A percentile compares a stretch with the other conserved stretches of the same genome.
phyloP scores from a whole-genome alignment of 2,888 invertebrate genomes.

The Trachelus stipa region DNA sequence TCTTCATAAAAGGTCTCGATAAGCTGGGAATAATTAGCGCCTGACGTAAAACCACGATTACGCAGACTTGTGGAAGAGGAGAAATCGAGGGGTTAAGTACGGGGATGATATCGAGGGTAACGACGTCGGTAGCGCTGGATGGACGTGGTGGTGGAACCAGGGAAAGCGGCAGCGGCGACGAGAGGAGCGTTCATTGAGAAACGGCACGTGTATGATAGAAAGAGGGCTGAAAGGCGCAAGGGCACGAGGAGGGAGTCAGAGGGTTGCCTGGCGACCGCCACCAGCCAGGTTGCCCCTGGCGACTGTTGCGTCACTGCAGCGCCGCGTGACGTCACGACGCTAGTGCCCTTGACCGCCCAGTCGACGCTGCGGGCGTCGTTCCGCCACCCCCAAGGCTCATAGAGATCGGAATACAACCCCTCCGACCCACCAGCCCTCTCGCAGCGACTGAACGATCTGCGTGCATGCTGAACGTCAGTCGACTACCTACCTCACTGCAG shows the following conservation, averaged over 20 bases:
- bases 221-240: conserved; percentile 12
- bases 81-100: conserved; percentile 22
- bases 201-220: conserved; percentile 52
- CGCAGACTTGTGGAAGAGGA: not conserved
- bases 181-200: conserved; percentile 56
- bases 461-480: not conserved
- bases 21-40: not conserved
- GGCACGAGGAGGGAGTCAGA: conserved; percentile 28
- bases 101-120: conserved; percentile 16
- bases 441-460: not conserved
- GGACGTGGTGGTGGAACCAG: conserved; percentile 14
- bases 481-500: conserved; percentile 22
- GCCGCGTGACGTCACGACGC: conserved; percentile 60
- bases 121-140: conserved; percentile 7
- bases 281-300: conserved; percentile 56
- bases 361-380: conserved; percentile 27
- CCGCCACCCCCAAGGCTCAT: conserved; percentile 24
- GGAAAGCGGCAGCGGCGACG: conserved; percentile 23
- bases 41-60: not conserved
- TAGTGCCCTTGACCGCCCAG: conserved; percentile 61
- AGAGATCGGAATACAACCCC: conserved; percentile 5
- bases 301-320: conserved; percentile 63
- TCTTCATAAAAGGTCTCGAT: not conserved
- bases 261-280: conserved; percentile 57
- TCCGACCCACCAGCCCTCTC: conserved; percentile 27